Conservation (phyloP, 2,797 vertebrate genomes). For the Pseudomugil tenellus region DNA sequence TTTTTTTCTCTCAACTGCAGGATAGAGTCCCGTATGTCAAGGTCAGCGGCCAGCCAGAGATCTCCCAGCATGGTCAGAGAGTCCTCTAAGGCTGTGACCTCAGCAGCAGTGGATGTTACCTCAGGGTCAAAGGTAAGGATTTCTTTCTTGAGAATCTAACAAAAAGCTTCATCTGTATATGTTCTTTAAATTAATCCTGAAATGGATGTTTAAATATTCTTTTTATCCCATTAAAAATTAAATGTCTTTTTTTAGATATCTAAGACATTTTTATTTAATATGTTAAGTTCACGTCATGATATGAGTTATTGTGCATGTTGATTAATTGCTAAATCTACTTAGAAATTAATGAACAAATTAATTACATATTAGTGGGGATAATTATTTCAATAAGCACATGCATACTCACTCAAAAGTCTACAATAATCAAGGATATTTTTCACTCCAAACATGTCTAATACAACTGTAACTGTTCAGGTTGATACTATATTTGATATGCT, state of each 20-base stretch:
- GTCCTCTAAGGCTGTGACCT: constrained; percentile 86
- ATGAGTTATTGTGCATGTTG: constrained; percentile 30
- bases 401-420: constrained; percentile 5
- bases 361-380: constrained; percentile 28
- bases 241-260: background rate
- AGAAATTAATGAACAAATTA: constrained; percentile 15
- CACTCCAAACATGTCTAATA: background rate
- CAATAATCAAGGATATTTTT: constrained; percentile 15
- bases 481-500: background rate
- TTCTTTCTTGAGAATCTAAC: background rate
- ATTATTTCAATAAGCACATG: background rate
- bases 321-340: constrained; percentile 49
- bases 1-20: constrained; percentile 74
- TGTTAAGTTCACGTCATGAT: background rate
- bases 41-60: constrained; percentile 88
- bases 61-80: constrained; percentile 95
- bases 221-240: background rate
- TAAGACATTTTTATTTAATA: constrained; percentile 1
- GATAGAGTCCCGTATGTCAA: constrained; percentile 90
- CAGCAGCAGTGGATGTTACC: constrained; percentile 84
- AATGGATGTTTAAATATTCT: background rate
- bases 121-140: constrained; percentile 88
- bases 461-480: background rate
- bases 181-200: constrained; percentile 3
- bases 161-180: background rate